These are phyloP conservation scores for Dicrurus megarhynchus DNA, from an alignment of 2,113 vertebrate genomes.

Conservation along the genomic window DNA sequence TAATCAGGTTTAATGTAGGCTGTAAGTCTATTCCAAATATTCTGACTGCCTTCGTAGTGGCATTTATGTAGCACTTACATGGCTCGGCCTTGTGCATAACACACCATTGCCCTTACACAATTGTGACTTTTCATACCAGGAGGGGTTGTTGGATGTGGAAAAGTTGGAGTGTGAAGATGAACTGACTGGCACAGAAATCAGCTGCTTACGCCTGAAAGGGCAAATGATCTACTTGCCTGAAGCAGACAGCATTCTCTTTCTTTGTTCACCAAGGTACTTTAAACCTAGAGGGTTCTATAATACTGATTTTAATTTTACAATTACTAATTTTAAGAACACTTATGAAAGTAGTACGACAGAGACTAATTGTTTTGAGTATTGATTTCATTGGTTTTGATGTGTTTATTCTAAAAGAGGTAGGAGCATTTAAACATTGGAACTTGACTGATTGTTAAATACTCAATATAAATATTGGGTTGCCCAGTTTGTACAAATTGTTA, in stretches of 20 bases:
- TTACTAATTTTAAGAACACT: not conserved
- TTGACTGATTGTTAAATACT: not conserved
- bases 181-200: constrained; percentile 95
- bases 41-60: not conserved
- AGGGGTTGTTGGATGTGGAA: constrained; percentile 95
- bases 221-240: constrained; percentile 99
- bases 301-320: not conserved
- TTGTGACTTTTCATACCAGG: constrained; percentile 72
- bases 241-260: constrained; percentile 98
- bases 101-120: not conserved
- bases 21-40: not conserved
- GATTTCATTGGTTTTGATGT: not conserved
- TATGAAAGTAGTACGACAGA: not conserved
- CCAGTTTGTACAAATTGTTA: not conserved
- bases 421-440: not conserved
- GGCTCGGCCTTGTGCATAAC: not conserved
- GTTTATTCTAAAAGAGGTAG: not conserved
- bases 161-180: constrained; percentile 93
- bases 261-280: constrained; percentile 94
- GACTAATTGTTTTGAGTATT: not conserved
- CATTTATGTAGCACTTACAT: too few species aligned
- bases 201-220: constrained; percentile 95
- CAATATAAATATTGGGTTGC: not conserved
- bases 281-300: not conserved
- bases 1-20: not conserved